Evolutionary conservation across 2,113 vertebrate species (phyloP).

Genomic region (Zosterops borbonicus): DNA sequence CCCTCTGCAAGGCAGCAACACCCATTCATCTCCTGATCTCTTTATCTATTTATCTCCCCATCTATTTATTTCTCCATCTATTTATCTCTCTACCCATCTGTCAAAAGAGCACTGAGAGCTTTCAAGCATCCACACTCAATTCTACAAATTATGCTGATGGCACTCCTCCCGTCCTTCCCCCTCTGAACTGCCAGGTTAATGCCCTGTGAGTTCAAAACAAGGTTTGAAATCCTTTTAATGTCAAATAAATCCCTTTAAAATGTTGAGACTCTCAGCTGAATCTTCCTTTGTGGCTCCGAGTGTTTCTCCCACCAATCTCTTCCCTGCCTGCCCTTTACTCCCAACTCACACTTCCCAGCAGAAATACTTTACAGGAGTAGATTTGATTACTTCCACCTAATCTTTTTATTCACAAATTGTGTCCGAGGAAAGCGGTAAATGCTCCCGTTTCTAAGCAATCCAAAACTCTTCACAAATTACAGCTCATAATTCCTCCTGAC

Average conservation of each 20-base stretch:
- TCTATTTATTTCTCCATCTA: not conserved
- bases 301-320: not conserved
- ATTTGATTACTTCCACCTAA: not conserved
- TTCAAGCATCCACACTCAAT: not conserved
- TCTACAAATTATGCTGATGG: not conserved
- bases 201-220: not conserved
- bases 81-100: not conserved
- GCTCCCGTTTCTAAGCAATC: not conserved
- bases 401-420: not conserved
- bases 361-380: not conserved
- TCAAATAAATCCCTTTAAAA: conserved; percentile 35
- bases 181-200: not conserved
- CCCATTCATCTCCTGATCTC: not conserved
- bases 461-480: not conserved
- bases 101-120: not conserved
- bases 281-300: not conserved
- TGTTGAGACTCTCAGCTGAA: not conserved
- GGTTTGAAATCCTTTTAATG: conserved; percentile 7
- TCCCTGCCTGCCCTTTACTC: not conserved
- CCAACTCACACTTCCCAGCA: not conserved
- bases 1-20: not conserved
- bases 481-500: not conserved
- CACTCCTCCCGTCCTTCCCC: not conserved
- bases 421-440: not conserved
- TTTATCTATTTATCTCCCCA: not conserved